Percentiles rank a stretch among this genome's conserved stretches.
These are phyloP conservation scores for Ophion obscuratus DNA, from an alignment of 2,888 invertebrate genomes.

Conservation along the genomic window DNA sequence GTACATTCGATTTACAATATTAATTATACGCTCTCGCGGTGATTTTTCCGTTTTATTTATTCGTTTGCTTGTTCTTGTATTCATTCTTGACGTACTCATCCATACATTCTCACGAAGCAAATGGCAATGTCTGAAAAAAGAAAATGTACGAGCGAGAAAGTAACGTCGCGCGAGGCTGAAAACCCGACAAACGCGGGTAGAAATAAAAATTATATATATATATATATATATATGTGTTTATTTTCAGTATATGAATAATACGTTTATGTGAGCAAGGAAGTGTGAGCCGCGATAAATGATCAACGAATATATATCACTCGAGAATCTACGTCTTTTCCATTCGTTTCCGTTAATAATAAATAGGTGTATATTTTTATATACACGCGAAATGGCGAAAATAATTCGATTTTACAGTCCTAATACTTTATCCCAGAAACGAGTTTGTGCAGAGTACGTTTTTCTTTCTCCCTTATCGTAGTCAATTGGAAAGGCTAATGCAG, in stretches of 20 bases:
- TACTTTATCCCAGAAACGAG: conserved; percentile 56
- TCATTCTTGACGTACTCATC: conserved; percentile 17
- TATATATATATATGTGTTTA: not conserved
- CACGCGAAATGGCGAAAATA: conserved; percentile 44
- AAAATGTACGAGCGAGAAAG: not conserved
- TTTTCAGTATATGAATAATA: conserved; percentile 29
- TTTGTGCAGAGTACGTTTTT: conserved; percentile 63
- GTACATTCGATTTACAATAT: conserved; percentile 69
- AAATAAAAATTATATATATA: conserved; percentile 12
- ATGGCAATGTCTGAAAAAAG: conserved; percentile 50
- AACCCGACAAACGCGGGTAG: conserved; percentile 21
- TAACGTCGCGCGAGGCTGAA: not conserved
- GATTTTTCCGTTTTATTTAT: conserved; percentile 21
- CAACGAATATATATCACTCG: conserved; percentile 28
- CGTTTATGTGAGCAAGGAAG: conserved; percentile 52
- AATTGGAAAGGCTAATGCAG: conserved; percentile 57
- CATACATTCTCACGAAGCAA: conserved; percentile 42
- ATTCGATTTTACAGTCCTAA: conserved; percentile 54
- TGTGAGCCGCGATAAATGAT: conserved; percentile 52
- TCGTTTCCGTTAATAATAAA: conserved; percentile 17
- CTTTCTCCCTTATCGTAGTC: conserved; percentile 51
- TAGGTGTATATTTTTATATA: not conserved
- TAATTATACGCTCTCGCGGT: conserved; percentile 58
- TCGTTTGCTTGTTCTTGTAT: conserved; percentile 17
- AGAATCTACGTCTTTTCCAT: conserved; percentile 14